Evolutionary conservation across 2,888 invertebrate species (phyloP), one percentile per base, ranked within the genome.

Genomic region (Hydropsyche betteni): DNA sequence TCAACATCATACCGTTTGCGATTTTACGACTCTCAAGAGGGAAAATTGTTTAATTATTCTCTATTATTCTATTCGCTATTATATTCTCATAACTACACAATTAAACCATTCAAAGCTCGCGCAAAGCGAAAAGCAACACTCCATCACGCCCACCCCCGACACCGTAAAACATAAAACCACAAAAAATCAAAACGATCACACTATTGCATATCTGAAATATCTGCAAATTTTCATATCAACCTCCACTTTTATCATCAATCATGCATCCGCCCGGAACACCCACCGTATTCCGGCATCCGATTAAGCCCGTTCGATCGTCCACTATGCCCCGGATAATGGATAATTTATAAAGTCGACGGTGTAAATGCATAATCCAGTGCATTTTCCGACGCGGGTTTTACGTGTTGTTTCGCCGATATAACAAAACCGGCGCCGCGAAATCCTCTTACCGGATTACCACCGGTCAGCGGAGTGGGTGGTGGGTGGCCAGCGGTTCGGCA

Each of bases 391-490:
- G 36, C 55, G 72, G 72, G 58, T 58, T 72, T 72, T 58, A 72
- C 72, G 72, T 72, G 72, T 72, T 72, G 72, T 72, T 61, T 72
- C 58, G 61, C 70, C 70, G 70, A 70, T 70, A 44, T 44, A 70
- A 52, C 70, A 61, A 72, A 58, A 24, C 61, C 61, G 36, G 61
- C 72, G 38, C 58, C 61, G 72, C 55, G 14, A 72, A 72, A 72
- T 72, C 72, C 72, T 72, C 72, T 72, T 72, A 72, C 44, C 55
- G 72, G 72, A 72, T 72, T 72, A 72, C 58, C 14, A 58, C 69
- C 69, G 69, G 14, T 16, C 51, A 16, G 16, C 44, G 38, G 68
- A 50, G 16, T 34, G 34, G 36, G 12, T 38, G 8, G 5, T 10
- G 38, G 10, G 70, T 12, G 5, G 44, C 44, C 6, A 44, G 44